Base-by-base conservation (phyloP, 2,888 invertebrate genomes). In the Cephus sareptanus region DNA sequence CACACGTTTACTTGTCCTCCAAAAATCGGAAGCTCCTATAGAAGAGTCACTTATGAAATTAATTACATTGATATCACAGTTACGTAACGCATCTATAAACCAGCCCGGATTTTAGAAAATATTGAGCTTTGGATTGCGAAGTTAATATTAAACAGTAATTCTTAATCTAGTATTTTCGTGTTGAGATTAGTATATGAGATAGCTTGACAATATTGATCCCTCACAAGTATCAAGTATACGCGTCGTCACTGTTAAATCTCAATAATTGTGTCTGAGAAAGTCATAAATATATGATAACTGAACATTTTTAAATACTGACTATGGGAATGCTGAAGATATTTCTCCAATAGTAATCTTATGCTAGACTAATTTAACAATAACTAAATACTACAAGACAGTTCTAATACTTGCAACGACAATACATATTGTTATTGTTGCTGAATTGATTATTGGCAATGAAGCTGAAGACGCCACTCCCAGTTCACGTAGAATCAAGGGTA, bases 401-500 rank as follows among this genome's bases (percentile, higher is more conserved):
- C 56, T 15, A 23, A 56, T 23, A 9, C 56, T 56, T 23, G 56
- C 23, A 23, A 56, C 15, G 1, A 56, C 2, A 56, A 15, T 23
- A 1, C 56, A 56, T 2, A 56, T 56, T 56, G 56, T 23, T 9
- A 56, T 56, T 23, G 56, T 23, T 23, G 56, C 23, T 56, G 15
- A 56, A 56, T 31, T 71, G 9, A 33, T 31, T 33, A 31, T 31
- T 33, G 71, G 71, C 31, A 33, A 33, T 11, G 71, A 37, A 3
- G 84, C 76, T 4, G 85, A 82, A 4, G 82, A 83, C 15, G 80
- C 79, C 3, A 81, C 75, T 33, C 77, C 74, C 15, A 86, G 73
- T 68, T 85, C 83, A 73, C 74, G 76, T 6, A 89, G 37, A 34
- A 89, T 77, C 56, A 82, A 73, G 9, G 86, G 84, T 37, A 87